Conservation (phyloP, 2,888 invertebrate genomes). For the Ethmia dodecea region DNA sequence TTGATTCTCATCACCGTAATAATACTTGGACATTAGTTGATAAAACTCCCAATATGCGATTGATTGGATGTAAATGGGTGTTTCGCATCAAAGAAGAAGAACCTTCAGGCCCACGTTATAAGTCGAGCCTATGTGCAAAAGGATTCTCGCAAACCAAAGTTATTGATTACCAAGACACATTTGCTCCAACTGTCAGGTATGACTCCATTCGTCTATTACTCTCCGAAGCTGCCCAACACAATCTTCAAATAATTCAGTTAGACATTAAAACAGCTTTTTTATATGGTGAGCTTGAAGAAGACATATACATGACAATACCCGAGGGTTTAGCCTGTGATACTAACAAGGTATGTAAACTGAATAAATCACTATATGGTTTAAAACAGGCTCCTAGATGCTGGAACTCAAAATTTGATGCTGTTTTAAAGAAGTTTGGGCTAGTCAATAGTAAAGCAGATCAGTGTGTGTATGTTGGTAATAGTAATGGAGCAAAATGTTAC, state of each 20-base stretch:
- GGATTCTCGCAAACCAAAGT: conserved; percentile 6
- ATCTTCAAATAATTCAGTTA: conserved; percentile 10
- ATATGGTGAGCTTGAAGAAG: conserved; percentile 18
- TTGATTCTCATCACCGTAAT: conserved; percentile 3
- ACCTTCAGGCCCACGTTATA: conserved; percentile 2
- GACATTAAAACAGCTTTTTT: conserved; percentile 22
- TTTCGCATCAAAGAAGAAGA: conserved; percentile 6
- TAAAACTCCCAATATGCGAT: conserved; percentile 1
- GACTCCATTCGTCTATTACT: conserved; percentile 11
- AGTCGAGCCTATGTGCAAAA: conserved; percentile 12
- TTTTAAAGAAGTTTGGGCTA: background rate
- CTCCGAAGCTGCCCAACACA: conserved; percentile 3
- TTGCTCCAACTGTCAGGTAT: conserved; percentile 14
- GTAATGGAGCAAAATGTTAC: background rate
- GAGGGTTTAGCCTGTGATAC: conserved; percentile 6
- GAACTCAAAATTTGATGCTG: conserved; percentile 1
- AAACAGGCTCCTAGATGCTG: conserved; percentile 4
- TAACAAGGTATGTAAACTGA: background rate
- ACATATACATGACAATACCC: conserved; percentile 15
- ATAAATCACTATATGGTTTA: conserved; percentile 1
- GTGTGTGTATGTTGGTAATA: background rate
- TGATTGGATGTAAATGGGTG: conserved; percentile 9
- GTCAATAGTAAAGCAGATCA: background rate
- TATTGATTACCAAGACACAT: conserved; percentile 12
- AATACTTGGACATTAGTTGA: conserved; percentile 8